Base-by-base conservation (phyloP, 2,888 invertebrate species). In the Therioaphis trifolii region DNA sequence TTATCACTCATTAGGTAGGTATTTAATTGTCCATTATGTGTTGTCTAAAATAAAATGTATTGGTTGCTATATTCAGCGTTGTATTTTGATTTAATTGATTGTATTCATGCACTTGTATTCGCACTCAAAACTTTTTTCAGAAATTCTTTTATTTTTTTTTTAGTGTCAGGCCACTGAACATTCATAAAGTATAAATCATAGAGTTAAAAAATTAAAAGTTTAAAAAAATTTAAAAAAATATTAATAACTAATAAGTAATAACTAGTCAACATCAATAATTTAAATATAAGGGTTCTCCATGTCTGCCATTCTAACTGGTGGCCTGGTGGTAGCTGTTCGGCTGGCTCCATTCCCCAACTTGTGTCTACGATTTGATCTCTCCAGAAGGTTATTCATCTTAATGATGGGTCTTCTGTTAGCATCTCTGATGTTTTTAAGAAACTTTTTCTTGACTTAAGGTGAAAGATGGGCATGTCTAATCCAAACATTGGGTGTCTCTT, bases 101-200 rank as follows among this genome's bases (percentile, higher is more conserved):
- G n/a, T n/a, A n/a, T n/a, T n/a, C n/a, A n/a, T n/a, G n/a, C n/a
- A n/a, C n/a, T n/a, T n/a, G n/a, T n/a, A n/a, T n/a, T n/a, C n/a
- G n/a, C n/a, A n/a, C n/a, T n/a, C n/a, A n/a, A n/a, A n/a, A n/a
- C n/a, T n/a, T n/a, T n/a, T n/a, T n/a, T n/a, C n/a, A n/a, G n/a
- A n/a, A n/a, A n/a, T n/a, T n/a, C n/a, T n/a, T n/a, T 43, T 43
- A 7, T 43, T 43, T 43, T 7, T 7, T 46, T 46, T 88, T 87
- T 84, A 87, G 87, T 80, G 86, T 58, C 61, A 61, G 61, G 46
- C 46, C 46, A 46, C 46, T 3, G 9, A 46, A 46, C 46, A 46
- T 46, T 68, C 18, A 40, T 68, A 68, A 68, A 68, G 18, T 68
- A 68, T 68, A 68, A 68, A 68, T 68, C 40, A 68, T 68, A 68